Base-by-base conservation (phyloP, 2,888 invertebrate species). In the Coleophora flavipennella region DNA sequence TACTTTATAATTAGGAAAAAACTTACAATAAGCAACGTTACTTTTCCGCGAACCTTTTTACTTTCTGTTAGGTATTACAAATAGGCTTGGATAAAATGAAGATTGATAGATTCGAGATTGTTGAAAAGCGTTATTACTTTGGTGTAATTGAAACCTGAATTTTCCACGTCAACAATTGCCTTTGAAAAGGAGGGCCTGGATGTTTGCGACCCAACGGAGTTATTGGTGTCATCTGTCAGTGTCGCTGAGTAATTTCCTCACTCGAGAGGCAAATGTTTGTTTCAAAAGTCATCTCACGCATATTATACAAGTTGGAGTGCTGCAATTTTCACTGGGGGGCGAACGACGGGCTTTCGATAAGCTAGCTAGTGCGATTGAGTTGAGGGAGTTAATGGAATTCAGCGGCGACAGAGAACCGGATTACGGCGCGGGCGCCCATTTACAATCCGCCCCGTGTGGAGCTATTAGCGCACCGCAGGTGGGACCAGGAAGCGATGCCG, bases 151-250 rank as follows among this genome's bases (percentile, higher is more conserved):
- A 41, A 41, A 41, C 38, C 41, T 26, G 38, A 40, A 41, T 35
- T n/a, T 40, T 37, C 28, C 50, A 49, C 57, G 56, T 57, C 55
- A 55, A 58, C 56, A 59, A 59, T 66, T 57, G 57, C 49, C 54
- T 61, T 60, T 56, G 57, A 59, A 58, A 62, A 67, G 58, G 20
- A 65, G 55, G 62, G 57, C 53, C 50, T 57, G 55, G 55, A 62
- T 62, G 62, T 67, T 62, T 62, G 62, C 58, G 64, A 62, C 62
- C 59, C 60, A 53, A 53, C 62, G 62, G 65, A 75, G 66, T 76
- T 76, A 77, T 77, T 74, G 74, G 69, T 63, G 62, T 69, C 72
- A 79, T 80, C 67, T 72, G 71, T 80, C 79, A 77, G 62, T 67
- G 78, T 71, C 75, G 63, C 68, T 69, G 62, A 63, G 72, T 74